These are phyloP conservation scores for Philotrypesis tridentata DNA, from an alignment of 1,140 invertebrate genomes.

Conservation along the genomic window DNA sequence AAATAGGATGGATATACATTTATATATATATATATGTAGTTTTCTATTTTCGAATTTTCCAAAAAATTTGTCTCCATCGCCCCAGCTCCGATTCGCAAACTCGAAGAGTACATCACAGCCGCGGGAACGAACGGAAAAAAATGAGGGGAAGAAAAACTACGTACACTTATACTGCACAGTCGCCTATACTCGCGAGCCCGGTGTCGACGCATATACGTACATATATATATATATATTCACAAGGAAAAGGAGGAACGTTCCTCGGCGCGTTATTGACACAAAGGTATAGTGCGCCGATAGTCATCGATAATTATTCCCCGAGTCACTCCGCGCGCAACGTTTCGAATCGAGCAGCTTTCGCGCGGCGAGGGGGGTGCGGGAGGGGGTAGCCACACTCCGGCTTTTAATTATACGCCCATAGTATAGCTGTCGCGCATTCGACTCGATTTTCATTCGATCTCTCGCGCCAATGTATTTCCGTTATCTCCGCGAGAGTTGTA, in stretches of 20 bases:
- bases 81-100: not conserved
- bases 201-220: too few relatives aligned
- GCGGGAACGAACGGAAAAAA: not conserved
- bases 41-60: not conserved
- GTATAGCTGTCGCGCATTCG: too few relatives aligned
- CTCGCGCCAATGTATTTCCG: too few relatives aligned
- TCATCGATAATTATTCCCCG: constrained; percentile 25
- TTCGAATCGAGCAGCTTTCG: constrained; percentile 9
- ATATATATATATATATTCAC: too few relatives aligned
- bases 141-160: not conserved
- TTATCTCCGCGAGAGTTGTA: too few relatives aligned
- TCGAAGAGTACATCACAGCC: not conserved
- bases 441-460: too few relatives aligned
- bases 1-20: too few relatives aligned
- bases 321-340: not conserved
- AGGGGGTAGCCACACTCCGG: too few relatives aligned
- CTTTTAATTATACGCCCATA: not conserved
- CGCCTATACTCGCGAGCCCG: too few relatives aligned
- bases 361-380: not conserved
- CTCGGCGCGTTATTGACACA: not conserved
- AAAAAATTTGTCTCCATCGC: not conserved
- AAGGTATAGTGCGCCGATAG: not conserved
- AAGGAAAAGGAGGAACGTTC: not conserved
- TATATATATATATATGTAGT: not conserved
- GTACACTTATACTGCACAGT: too few relatives aligned